These are phyloP conservation scores for Hyppa rectilinea DNA, from an alignment of 2,888 invertebrate species.

Conservation along the genomic window DNA sequence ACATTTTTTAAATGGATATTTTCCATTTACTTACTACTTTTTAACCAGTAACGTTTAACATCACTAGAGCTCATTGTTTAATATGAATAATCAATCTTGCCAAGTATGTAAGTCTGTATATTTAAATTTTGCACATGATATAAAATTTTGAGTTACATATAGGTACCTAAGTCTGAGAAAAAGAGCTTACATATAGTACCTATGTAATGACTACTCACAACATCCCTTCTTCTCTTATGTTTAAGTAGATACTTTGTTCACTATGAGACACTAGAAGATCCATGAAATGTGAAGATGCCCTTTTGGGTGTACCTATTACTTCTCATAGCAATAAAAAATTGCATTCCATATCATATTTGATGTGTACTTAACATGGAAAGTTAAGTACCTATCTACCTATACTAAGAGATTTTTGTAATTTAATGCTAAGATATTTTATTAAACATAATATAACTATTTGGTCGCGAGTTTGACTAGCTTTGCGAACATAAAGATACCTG, in stretches of 20 bases:
- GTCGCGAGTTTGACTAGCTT: conserved; percentile 63
- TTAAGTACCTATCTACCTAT: conserved; percentile 29
- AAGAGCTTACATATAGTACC: conserved; percentile 40
- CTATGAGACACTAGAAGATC: conserved; percentile 11
- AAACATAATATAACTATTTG: conserved; percentile 56
- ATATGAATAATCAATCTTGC: conserved; percentile 43
- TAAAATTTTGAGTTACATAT: conserved; percentile 35
- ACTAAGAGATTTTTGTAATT: conserved; percentile 28
- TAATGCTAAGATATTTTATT: conserved; percentile 39
- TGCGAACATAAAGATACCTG: conserved; percentile 25
- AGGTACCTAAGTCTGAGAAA: conserved; percentile 36
- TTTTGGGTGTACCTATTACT: conserved; percentile 11
- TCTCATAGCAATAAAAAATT: conserved; percentile 24
- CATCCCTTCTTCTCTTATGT: conserved; percentile 51
- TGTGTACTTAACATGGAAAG: conserved; percentile 18
- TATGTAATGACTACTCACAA: conserved; percentile 59
- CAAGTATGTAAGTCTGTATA: conserved; percentile 38
- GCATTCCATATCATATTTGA: conserved; percentile 2
- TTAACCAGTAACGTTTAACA: conserved; percentile 71
- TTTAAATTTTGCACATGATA: conserved; percentile 39
- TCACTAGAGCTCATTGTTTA: conserved; percentile 65
- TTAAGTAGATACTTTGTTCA: conserved; percentile 22
- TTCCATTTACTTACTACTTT: conserved; percentile 76
- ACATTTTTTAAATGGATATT: conserved; percentile 78
- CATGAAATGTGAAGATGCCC: conserved; percentile 6